Conservation (phyloP, 1,140 invertebrate species). For the Drosophila albomicans region DNA sequence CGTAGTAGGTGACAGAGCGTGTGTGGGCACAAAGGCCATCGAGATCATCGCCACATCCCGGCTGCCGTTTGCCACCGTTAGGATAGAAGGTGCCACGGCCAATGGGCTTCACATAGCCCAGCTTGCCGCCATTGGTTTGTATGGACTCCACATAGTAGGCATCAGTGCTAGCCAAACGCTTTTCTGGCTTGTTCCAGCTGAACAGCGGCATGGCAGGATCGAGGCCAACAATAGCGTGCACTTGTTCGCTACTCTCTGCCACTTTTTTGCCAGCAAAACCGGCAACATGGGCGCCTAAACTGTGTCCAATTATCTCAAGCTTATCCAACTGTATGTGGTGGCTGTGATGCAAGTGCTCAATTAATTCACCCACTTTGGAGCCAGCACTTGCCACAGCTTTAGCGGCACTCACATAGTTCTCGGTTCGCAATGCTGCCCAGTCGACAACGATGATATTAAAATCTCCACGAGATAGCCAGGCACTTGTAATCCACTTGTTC, state of each 20-base stretch:
- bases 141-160: constrained; percentile 89
- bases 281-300: constrained; percentile 88
- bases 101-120: constrained; percentile 85
- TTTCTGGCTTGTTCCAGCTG: constrained; percentile 71
- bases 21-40: constrained; percentile 78
- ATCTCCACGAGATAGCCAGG: constrained; percentile 82
- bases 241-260: constrained; percentile 23
- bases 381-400: constrained; percentile 85
- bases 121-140: constrained; percentile 88
- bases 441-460: constrained; percentile 86
- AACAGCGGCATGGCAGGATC: constrained; percentile 86
- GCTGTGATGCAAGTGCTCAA: constrained; percentile 82
- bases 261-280: constrained; percentile 86
- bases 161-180: constrained; percentile 88
- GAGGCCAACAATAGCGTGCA: constrained; percentile 84
- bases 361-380: constrained; percentile 83
- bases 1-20: constrained; percentile 60
- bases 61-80: constrained; percentile 86
- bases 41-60: constrained; percentile 86
- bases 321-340: constrained; percentile 85
- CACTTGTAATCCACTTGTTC: constrained; percentile 59
- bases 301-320: constrained; percentile 88
- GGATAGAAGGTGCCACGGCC: constrained; percentile 86
- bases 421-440: constrained; percentile 82
- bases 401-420: constrained; percentile 82